Evolutionary conservation across 2,113 vertebrate species (phyloP).

Genomic region (Gallinago undulata): DNA sequence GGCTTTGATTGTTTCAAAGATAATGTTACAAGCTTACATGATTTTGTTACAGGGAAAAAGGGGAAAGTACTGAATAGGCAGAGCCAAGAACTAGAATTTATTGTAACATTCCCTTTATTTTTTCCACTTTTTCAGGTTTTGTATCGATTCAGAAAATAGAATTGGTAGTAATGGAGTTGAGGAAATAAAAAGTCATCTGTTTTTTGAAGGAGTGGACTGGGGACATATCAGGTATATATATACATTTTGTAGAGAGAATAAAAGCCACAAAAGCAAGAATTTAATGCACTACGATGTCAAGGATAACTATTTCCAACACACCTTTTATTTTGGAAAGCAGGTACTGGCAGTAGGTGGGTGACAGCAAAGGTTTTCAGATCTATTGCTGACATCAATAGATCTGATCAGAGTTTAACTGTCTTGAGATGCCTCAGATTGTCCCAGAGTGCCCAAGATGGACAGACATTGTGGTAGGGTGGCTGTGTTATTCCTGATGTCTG

Average conservation of each 20-base stretch:
- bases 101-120: not conserved
- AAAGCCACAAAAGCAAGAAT: not conserved
- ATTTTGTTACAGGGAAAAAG: no score
- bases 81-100: no score
- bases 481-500: not conserved
- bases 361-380: not conserved
- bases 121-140: conserved; percentile 80
- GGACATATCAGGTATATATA: conserved; percentile 93
- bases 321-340: not conserved
- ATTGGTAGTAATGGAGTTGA: conserved; percentile 91
- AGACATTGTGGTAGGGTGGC: not conserved
- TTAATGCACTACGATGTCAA: not conserved
- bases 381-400: not conserved
- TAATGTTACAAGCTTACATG: not conserved
- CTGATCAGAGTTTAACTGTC: not conserved
- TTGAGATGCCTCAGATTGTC: not conserved
- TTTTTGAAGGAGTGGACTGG: conserved; percentile 98
- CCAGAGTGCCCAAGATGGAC: not conserved
- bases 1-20: not conserved
- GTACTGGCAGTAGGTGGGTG: not conserved
- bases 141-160: conserved; percentile 91
- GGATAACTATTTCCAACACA: not conserved
- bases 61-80: no score
- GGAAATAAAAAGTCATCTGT: conserved; percentile 92
- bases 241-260: not conserved